phyloP scores from a whole-genome alignment of 2,113 vertebrate species.

The Oncorhynchus tshawytscha region DNA sequence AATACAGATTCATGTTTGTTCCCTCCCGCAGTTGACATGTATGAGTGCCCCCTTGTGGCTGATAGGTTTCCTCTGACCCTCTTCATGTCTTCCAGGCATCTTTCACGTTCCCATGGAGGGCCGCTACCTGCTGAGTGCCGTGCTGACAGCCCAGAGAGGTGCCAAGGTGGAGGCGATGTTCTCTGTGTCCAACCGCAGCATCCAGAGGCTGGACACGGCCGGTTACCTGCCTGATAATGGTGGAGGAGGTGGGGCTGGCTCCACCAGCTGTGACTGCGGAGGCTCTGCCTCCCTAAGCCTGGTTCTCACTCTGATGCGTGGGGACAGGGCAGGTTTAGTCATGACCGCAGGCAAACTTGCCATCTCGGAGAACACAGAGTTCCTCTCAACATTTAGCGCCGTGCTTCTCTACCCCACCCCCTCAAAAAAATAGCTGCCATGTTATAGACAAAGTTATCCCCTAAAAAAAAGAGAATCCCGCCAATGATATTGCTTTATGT shows the following conservation, averaged over 20 bases:
- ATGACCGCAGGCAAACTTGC: constrained; percentile 86
- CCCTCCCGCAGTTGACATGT: too few relatives aligned
- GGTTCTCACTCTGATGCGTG: constrained; percentile 81
- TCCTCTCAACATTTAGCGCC: constrained; percentile 90
- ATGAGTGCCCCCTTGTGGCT: background rate
- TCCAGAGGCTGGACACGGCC: constrained; percentile 85
- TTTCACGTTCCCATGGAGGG: constrained; percentile 86
- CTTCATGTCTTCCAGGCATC: constrained; percentile 73
- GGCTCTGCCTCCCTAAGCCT: constrained; percentile 82
- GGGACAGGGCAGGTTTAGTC: constrained; percentile 80
- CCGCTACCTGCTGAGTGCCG: constrained; percentile 87
- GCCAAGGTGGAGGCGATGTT: constrained; percentile 83
- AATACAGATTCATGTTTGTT: background rate
- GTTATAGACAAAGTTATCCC: background rate
- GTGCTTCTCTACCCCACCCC: constrained; percentile 84
- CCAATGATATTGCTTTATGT: background rate
- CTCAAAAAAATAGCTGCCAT: constrained; percentile 72
- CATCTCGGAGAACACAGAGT: constrained; percentile 78
- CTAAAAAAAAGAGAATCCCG: background rate
- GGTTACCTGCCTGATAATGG: constrained; percentile 74
- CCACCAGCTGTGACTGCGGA: constrained; percentile 75
- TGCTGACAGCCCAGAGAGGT: constrained; percentile 82
- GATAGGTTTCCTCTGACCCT: background rate
- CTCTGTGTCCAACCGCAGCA: constrained; percentile 81
- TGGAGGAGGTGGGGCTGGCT: constrained; percentile 63